Base-by-base conservation (phyloP, 2,888 invertebrate genomes). In the Amorpha juglandis region DNA sequence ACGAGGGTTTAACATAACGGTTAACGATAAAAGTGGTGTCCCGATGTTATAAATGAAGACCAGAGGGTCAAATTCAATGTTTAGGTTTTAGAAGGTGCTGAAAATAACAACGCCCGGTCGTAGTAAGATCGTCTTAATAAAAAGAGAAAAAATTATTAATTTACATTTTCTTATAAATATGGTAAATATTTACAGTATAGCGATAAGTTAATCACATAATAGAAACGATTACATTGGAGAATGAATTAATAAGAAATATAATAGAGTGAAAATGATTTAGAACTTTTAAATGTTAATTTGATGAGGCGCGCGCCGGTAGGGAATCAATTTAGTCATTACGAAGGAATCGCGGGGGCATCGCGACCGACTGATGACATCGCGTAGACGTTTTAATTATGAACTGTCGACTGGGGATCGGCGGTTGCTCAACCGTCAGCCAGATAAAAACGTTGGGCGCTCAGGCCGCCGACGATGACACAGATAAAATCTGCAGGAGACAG, bases 361-460 rank as follows among this genome's bases (percentile, higher is more conserved):
- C 76, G 78, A 80, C 76, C 72, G 72, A 78, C 82, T 84, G 87
- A 87, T 90, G 91, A 88, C 90, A 84, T 81, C 85, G 79, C 81
- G 76, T 79, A 84, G 91, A 91, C 91, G 87, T 91, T 92, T 92
- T 92, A 92, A 93, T 93, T 92, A 92, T 88, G 83, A 89, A 86
- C 90, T 92, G 91, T 89, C 91, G 86, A 78, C 81, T 73, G 75
- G 78, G 80, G 82, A 84, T 83, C 78, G 81, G 80, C 75, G 78
- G 77, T 79, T 79, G 78, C 78, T 82, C 81, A 80, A 76, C 77
- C 76, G 78, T 78, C 80, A 73, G 69, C 63, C 81, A 83, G 88
- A 90, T 88, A 91, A 91, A 90, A 91, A 87, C 83, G 82, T 79
- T 79, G 69, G 27, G 33, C 53, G 63, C 53, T 42, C 63, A 45